Conservation (phyloP, 2,888 invertebrate genomes). For the Cheilosia urbana region DNA sequence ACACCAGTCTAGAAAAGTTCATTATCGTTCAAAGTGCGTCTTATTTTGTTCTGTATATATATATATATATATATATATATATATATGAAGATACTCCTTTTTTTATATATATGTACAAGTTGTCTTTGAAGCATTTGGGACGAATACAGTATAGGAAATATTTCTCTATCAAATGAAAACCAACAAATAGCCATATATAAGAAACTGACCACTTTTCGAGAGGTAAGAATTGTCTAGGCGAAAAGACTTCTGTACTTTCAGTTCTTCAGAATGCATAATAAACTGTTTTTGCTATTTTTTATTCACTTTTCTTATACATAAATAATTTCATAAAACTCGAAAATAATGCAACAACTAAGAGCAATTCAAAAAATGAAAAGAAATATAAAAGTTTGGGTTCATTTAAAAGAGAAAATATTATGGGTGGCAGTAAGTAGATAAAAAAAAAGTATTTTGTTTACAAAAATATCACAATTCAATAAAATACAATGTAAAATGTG, state of each 20-base stretch:
- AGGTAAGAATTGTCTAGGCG: not conserved
- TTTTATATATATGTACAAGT: constrained; percentile 4
- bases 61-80: not conserved
- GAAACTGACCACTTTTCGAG: not conserved
- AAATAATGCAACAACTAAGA: constrained; percentile 4
- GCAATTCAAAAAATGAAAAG: constrained; percentile 4
- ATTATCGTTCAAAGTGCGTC: constrained; percentile 58
- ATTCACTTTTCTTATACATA: no score
- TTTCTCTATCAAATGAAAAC: not conserved
- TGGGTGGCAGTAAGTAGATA: constrained; percentile 37
- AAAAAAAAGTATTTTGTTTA: constrained; percentile 61
- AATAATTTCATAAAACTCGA: not conserved
- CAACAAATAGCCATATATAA: not conserved
- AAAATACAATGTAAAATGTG: constrained; percentile 59
- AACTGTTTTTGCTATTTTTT: no score
- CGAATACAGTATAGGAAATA: constrained; percentile 48
- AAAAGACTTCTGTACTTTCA: not conserved
- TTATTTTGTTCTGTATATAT: constrained; percentile 17
- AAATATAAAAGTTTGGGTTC: not conserved
- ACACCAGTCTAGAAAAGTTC: constrained; percentile 63
- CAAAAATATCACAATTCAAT: constrained; percentile 76
- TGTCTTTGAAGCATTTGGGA: constrained; percentile 84
- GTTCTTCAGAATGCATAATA: constrained; percentile 9
- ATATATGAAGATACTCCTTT: constrained; percentile 1
- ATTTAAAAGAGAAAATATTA: constrained; percentile 7